Percentiles rank a stretch among this genome's conserved stretches.
phyloP scores from a whole-genome alignment of 2,113 vertebrate species.

The Oreamnos americanus region DNA sequence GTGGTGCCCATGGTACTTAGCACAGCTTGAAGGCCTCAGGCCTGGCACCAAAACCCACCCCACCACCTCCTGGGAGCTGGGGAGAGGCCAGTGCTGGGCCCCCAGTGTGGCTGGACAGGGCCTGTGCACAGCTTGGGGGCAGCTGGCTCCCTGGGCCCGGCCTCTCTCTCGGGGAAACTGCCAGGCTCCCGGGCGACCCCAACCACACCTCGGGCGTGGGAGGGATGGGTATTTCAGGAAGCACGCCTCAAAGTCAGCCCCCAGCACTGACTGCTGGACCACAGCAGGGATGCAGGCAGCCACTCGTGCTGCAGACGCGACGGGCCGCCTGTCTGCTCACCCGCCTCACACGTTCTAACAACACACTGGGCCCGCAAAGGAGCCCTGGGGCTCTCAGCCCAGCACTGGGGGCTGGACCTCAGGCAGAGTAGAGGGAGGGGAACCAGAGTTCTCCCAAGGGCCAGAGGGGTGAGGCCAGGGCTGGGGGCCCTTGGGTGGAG shows the following conservation, averaged over 20 bases:
- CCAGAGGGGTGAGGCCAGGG: background rate
- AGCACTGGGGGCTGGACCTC: background rate
- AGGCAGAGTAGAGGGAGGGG: too few species aligned
- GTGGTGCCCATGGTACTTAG: rapidly evolving
- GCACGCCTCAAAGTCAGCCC: background rate
- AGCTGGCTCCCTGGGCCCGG: background rate
- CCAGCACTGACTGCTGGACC: background rate
- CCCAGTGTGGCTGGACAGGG: background rate
- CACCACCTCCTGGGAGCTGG: background rate
- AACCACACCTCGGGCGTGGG: rapidly evolving
- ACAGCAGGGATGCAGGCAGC: background rate
- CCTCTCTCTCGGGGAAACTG: rapidly evolving
- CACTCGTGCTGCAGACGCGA: rapidly evolving
- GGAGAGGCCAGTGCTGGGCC: background rate
- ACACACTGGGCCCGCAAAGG: rapidly evolving
- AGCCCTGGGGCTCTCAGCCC: background rate
- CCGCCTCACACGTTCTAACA: rapidly evolving
- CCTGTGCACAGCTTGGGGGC: background rate
- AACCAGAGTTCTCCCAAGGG: background rate
- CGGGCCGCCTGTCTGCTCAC: too few species aligned
- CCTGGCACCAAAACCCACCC: background rate
- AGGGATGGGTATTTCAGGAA: background rate
- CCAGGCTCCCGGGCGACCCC: rapidly evolving
- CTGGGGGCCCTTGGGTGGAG: background rate
- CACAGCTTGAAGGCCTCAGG: background rate